Base-by-base conservation (phyloP, 2,113 vertebrate species). In the Athene cunicularia region DNA sequence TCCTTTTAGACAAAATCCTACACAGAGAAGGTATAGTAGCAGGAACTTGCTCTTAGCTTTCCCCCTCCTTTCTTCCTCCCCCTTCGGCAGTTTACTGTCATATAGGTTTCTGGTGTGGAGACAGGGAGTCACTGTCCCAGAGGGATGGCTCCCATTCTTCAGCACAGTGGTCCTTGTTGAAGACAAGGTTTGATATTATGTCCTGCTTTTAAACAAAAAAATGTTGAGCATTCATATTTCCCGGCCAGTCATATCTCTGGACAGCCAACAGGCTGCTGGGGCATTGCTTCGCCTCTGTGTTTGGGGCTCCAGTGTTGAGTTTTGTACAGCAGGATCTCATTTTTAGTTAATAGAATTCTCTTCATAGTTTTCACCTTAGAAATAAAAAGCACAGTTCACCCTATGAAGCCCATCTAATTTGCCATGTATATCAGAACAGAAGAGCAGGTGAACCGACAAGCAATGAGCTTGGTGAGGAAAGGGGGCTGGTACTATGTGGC, bases 211-310 rank as follows among this genome's bases (percentile, higher is more conserved):
- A 80, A 77, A 88, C 27, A 45, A 71, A 91, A 64, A 70, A 33
- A 3, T 27, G 32, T 14, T n/a, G 37, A 88, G 14, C 37, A n/a
- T 70, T 80, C 7, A 0, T 16, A n/a, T 80, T 90, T 66, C 33
- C 49, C 3, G 0, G 19, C 41, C 32, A 50, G 32, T 32, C 2
- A 1, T 13, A 3, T 20, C 16, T 73, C 53, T 24, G 39, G 47
- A 30, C 32, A 49, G 52, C 19, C 43, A 74, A 47, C 20, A 58
- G 62, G 39, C 14, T 88, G 60, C 71, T 60, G 22, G 39, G 9
- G 9, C 66, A 23, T 5, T n/a, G 13, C 63, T 41, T 80, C 41
- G 55, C 47, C n/a, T 79, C 11, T 15, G 35, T 0, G 0, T 81
- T 28, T 71, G 56, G n/a, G 21, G 26, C 14, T 84, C 55, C 75